These are phyloP conservation scores for Monochamus alternatus DNA, from an alignment of 2,888 invertebrate species.

Conservation along the genomic window DNA sequence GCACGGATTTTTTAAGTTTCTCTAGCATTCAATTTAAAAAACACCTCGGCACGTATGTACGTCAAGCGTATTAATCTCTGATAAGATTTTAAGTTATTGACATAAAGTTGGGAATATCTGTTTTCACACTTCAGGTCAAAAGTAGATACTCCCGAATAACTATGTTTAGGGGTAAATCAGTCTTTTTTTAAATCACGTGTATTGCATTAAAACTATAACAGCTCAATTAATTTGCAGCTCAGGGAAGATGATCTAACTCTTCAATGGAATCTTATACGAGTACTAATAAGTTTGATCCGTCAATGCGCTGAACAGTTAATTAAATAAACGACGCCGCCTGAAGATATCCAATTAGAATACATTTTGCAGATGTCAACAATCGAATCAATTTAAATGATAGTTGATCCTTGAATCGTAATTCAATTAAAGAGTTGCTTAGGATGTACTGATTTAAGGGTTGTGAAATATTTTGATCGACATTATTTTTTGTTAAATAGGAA, in stretches of 20 bases:
- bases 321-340: constrained; percentile 54
- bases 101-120: constrained; percentile 11
- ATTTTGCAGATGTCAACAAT: constrained; percentile 41
- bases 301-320: constrained; percentile 48
- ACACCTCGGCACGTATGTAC: neutral
- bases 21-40: constrained; percentile 27
- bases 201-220: constrained; percentile 34
- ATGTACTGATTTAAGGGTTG: neutral
- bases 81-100: constrained; percentile 47
- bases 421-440: constrained; percentile 37
- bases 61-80: constrained; percentile 38
- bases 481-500: neutral
- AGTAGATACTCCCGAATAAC: constrained; percentile 34
- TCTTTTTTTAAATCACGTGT: constrained; percentile 32
- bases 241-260: constrained; percentile 30
- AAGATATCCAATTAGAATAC: constrained; percentile 56
- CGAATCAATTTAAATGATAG: constrained; percentile 51
- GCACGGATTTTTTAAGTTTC: constrained; percentile 30
- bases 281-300: constrained; percentile 30
- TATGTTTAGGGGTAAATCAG: constrained; percentile 50
- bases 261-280: constrained; percentile 12
- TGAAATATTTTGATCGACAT: constrained; percentile 31
- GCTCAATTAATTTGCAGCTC: constrained; percentile 42
- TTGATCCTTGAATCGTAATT: constrained; percentile 49
- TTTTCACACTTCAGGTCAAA: constrained; percentile 36